Evolutionary conservation across 2,888 invertebrate genomes (phyloP).

Genomic region (Mantis religiosa): DNA sequence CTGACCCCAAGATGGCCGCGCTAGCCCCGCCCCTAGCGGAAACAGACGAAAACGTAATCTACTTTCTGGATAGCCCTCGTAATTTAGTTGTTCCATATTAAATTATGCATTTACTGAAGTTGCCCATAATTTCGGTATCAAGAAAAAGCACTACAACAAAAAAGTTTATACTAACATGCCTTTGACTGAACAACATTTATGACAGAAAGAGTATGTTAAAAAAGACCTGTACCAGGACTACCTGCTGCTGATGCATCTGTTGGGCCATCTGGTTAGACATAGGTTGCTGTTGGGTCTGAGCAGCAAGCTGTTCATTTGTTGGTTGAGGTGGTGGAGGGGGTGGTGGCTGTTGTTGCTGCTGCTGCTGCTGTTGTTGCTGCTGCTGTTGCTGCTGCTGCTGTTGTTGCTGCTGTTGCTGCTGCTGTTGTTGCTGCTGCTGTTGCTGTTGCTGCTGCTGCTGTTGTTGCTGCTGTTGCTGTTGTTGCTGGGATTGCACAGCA

Average conservation of each 20-base stretch:
- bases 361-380: conserved; percentile 39
- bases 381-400: conserved; percentile 44
- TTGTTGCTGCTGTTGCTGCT: conserved; percentile 42
- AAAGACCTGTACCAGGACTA: conserved; percentile 42
- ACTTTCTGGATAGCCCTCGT: too few species aligned
- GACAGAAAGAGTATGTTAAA: neutral
- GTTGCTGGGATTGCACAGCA: conserved; percentile 38
- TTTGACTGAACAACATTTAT: neutral
- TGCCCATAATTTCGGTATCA: too few species aligned
- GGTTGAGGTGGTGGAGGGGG: conserved; percentile 37
- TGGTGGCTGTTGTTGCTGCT: conserved; percentile 38
- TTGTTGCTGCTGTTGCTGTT: conserved; percentile 37
- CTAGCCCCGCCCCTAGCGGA: too few species aligned
- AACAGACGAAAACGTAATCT: too few species aligned
- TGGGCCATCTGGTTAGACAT: conserved; percentile 12
- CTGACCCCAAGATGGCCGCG: too few species aligned
- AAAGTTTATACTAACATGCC: too few species aligned
- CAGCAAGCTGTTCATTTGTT: conserved; percentile 31
- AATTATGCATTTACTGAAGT: too few species aligned
- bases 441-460: conserved; percentile 37
- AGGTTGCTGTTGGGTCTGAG: conserved; percentile 14
- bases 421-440: conserved; percentile 39
- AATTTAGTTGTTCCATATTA: too few species aligned
- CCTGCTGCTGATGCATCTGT: conserved; percentile 47
- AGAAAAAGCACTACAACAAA: too few species aligned